Evolutionary conservation across 2,113 vertebrate genomes (phyloP).

Genomic region (Oxygymnocypris stewartii): DNA sequence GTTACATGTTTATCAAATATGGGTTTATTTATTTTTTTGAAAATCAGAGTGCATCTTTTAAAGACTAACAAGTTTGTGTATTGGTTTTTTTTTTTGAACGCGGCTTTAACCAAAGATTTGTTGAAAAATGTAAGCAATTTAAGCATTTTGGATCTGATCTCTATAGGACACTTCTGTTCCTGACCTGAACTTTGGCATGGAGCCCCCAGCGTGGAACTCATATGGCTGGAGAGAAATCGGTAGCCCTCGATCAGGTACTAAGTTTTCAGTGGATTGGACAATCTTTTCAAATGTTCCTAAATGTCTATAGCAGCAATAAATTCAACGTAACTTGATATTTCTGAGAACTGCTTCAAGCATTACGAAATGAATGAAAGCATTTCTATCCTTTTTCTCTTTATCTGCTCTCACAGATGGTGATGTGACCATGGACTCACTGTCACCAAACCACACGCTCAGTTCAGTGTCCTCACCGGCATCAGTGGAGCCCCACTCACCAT

Average conservation of each 20-base stretch:
- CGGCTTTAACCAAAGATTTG: not conserved
- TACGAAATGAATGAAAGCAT: not conserved
- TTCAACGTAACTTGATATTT: not conserved
- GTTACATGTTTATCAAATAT: not conserved
- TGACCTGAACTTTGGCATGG: slow-evolving; percentile 85
- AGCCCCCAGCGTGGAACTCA: slow-evolving; percentile 81
- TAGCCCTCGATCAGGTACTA: slow-evolving; percentile 79
- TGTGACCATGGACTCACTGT: slow-evolving; percentile 80
- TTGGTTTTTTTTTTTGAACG: no score
- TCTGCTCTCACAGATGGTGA: slow-evolving; percentile 75
- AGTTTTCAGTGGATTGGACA: not conserved
- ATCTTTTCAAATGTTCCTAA: not conserved
- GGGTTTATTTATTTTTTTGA: not conserved
- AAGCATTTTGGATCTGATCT: not conserved
- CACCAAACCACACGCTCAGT: slow-evolving; percentile 80
- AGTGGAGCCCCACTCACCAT: slow-evolving; percentile 75
- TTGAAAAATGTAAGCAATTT: not conserved
- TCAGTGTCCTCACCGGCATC: slow-evolving; percentile 81
- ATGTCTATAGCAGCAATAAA: not conserved
- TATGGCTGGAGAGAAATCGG: slow-evolving; percentile 70
- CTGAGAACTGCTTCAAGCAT: not conserved
- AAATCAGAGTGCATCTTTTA: not conserved
- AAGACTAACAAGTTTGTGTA: no score
- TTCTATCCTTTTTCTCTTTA: slow-evolving; percentile 45
- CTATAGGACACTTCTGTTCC: slow-evolving; percentile 76